A percentile compares a stretch with the other conserved stretches of the same genome.
Conservation (phyloP, 2,797 vertebrate species). For the Microhierax caerulescens region DNA sequence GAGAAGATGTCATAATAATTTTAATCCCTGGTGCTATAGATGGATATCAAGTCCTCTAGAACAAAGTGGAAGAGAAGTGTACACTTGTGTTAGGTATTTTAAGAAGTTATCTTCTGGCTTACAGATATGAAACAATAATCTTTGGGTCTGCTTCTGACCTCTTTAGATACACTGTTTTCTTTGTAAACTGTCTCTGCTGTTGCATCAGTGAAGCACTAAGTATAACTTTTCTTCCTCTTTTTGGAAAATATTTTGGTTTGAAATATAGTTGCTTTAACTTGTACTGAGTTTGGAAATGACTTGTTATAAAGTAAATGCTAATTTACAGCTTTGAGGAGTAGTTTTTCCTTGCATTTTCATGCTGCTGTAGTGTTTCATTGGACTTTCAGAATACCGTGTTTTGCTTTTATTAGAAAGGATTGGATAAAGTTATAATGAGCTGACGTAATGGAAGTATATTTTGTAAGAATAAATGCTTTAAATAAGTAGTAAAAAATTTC, state of each 20-base stretch:
- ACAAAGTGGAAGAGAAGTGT: not conserved
- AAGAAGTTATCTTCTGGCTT: not conserved
- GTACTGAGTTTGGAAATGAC: not conserved
- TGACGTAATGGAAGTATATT: not conserved
- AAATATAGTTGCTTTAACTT: not conserved
- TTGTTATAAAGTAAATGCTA: not conserved
- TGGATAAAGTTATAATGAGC: not conserved
- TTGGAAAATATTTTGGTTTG: not conserved
- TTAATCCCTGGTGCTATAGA: not conserved
- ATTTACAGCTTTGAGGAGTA: not conserved
- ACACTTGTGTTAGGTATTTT: not conserved
- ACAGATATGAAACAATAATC: not conserved
- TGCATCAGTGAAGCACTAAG: not conserved
- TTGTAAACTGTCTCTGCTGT: not conserved
- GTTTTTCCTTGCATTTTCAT: not conserved
- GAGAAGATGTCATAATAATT: not conserved
- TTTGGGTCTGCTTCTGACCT: not conserved
- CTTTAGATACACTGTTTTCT: not conserved
- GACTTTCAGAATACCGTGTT: not conserved
- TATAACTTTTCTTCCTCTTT: not conserved
- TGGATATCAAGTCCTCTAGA: not conserved
- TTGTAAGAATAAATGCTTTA: not conserved
- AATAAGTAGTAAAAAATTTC: not conserved
- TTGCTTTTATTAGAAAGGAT: not conserved
- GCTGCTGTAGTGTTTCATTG: not conserved